These are phyloP conservation scores for Melanotaenia duboulayi DNA, from an alignment of 2,113 vertebrate genomes.

Conservation along the genomic window DNA sequence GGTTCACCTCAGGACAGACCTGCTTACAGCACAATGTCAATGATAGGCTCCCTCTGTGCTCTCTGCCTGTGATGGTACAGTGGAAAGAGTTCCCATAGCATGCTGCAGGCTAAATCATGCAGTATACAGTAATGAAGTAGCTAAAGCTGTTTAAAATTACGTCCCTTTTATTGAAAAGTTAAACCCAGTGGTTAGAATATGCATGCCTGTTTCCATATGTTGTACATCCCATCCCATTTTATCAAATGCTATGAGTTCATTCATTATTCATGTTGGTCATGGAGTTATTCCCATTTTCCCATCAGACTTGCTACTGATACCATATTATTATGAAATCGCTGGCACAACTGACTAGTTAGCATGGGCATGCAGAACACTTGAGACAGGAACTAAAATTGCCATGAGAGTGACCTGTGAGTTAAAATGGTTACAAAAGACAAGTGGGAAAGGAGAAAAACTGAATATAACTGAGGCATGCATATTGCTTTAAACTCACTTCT, in stretches of 20 bases:
- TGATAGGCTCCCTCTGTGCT: constrained; percentile 56
- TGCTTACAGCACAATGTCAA: constrained; percentile 53
- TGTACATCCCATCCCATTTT: constrained; percentile 69
- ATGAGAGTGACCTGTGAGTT: constrained; percentile 79
- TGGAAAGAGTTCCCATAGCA: constrained; percentile 27
- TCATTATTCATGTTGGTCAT: constrained; percentile 78
- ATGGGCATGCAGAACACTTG: constrained; percentile 63
- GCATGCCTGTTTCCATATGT: constrained; percentile 69
- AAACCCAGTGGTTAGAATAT: constrained; percentile 52
- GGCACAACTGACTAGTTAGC: constrained; percentile 82
- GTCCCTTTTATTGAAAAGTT: constrained; percentile 34
- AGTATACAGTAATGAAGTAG: constrained; percentile 9
- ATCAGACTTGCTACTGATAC: constrained; percentile 75
- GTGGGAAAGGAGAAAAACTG: constrained; percentile 56
- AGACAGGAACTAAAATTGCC: constrained; percentile 77
- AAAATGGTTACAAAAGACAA: constrained; percentile 76
- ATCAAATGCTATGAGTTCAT: constrained; percentile 76
- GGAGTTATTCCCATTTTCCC: constrained; percentile 74
- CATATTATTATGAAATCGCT: constrained; percentile 79
- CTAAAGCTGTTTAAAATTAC: constrained; percentile 17
- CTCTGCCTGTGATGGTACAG: constrained; percentile 58
- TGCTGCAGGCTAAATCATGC: constrained; percentile 39
- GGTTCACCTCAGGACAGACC: constrained; percentile 68
- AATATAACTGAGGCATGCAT: constrained; percentile 39
- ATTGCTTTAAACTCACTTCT: constrained; percentile 4